Evolutionary conservation across 1,140 invertebrate genomes (phyloP).

Genomic region (Argopecten irradians): DNA sequence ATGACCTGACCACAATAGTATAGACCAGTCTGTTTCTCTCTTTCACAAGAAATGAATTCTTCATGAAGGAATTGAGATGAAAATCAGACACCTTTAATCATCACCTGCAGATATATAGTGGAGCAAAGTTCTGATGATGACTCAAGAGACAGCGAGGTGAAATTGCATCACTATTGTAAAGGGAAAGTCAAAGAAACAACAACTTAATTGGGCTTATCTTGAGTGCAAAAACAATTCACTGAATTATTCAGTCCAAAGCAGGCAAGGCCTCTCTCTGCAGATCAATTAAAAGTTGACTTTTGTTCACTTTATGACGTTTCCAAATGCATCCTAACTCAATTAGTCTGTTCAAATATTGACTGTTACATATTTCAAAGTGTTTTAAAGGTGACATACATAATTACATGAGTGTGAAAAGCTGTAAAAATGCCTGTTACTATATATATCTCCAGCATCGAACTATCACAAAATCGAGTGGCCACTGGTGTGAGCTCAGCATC

Average conservation of each 20-base stretch:
- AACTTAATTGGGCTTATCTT: neutral
- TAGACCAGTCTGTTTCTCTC: too few relatives aligned
- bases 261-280: neutral
- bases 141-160: neutral
- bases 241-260: neutral
- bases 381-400: neutral
- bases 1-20: too few relatives aligned
- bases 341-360: neutral
- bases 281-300: neutral
- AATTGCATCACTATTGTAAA: neutral
- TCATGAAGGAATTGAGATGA: too few relatives aligned
- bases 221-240: neutral
- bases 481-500: neutral
- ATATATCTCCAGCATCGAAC: neutral
- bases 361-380: slow-evolving; percentile 11
- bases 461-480: neutral
- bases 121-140: too few relatives aligned
- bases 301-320: neutral
- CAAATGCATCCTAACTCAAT: neutral
- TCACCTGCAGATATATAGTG: too few relatives aligned
- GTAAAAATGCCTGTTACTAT: neutral
- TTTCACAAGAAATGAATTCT: too few relatives aligned
- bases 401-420: neutral
- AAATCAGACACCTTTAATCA: too few relatives aligned
- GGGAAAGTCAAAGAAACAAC: neutral